Conservation (phyloP, 1,140 invertebrate genomes). For the Meloidogyne floridensis region DNA sequence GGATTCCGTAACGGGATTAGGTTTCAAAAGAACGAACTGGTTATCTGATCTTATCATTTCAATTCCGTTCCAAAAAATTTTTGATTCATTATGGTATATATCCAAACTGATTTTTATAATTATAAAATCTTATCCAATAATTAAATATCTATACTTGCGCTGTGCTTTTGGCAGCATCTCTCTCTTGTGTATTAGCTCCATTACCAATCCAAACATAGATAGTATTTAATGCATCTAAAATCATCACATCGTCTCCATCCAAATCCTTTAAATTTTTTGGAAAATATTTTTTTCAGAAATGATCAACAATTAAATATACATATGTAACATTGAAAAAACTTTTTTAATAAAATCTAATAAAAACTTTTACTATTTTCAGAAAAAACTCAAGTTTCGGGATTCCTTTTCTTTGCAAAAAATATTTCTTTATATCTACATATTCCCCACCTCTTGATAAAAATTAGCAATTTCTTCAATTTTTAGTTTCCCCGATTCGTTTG, state of each 20-base stretch:
- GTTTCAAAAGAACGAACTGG: no score
- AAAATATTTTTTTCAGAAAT: not conserved
- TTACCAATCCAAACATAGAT: slow-evolving; percentile 80
- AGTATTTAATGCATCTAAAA: slow-evolving; percentile 78
- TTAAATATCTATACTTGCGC: slow-evolving; percentile 66
- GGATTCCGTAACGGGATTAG: no score
- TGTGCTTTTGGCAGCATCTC: slow-evolving; percentile 70
- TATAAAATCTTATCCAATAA: no score
- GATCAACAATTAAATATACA: no score
- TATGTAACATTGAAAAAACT: no score
- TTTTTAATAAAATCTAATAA: no score
- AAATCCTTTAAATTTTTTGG: slow-evolving; percentile 71
- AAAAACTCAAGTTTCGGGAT: not conserved
- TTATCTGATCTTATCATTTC: no score
- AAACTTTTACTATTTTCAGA: not conserved
- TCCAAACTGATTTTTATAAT: no score
- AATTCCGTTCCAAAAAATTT: no score
- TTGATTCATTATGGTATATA: no score
- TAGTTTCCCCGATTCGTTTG: slow-evolving; percentile 67
- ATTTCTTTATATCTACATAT: not conserved
- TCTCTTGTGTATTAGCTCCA: slow-evolving; percentile 75
- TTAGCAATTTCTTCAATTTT: slow-evolving; percentile 74
- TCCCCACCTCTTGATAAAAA: slow-evolving; percentile 68
- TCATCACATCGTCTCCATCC: slow-evolving; percentile 82
- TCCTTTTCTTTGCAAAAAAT: not conserved